phyloP scores from a whole-genome alignment of 2,888 invertebrate species.

The Hydroisotoma schaefferi region DNA sequence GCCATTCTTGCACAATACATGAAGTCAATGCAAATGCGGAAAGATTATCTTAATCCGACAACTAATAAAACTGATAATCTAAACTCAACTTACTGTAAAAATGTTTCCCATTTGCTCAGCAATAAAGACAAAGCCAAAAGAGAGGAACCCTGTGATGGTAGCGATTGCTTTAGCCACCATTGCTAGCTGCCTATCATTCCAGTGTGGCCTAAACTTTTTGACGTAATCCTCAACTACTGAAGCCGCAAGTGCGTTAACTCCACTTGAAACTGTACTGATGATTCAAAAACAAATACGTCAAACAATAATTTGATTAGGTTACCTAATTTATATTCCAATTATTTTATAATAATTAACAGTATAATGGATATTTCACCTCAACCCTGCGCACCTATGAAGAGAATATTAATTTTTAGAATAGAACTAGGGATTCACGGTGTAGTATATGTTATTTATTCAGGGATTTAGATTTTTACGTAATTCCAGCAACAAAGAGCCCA shows the following conservation, averaged over 20 bases:
- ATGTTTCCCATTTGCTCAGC: constrained; percentile 67
- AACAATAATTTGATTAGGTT: background rate
- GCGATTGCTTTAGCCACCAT: constrained; percentile 63
- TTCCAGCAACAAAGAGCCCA: constrained; percentile 87
- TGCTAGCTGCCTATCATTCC: constrained; percentile 61
- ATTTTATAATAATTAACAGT: background rate
- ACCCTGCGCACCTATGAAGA: constrained; percentile 46
- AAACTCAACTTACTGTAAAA: constrained; percentile 32
- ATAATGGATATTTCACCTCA: constrained; percentile 30
- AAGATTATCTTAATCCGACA: too few relatives aligned
- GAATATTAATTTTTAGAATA: too few relatives aligned
- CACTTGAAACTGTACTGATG: constrained; percentile 88
- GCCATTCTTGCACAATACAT: too few relatives aligned
- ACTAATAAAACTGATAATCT: background rate
- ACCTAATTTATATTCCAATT: background rate
- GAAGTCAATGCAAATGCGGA: too few relatives aligned
- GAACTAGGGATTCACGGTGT: too few relatives aligned
- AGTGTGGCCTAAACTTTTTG: constrained; percentile 40
- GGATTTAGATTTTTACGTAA: too few relatives aligned
- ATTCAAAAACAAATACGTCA: too few relatives aligned
- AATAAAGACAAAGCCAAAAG: constrained; percentile 77
- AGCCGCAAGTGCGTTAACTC: constrained; percentile 86
- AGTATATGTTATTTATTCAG: too few relatives aligned
- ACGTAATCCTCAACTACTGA: constrained; percentile 85
- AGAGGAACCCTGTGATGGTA: constrained; percentile 67